These are phyloP conservation scores for Volucella inflata DNA, from an alignment of 2,888 invertebrate genomes.

Conservation along the genomic window DNA sequence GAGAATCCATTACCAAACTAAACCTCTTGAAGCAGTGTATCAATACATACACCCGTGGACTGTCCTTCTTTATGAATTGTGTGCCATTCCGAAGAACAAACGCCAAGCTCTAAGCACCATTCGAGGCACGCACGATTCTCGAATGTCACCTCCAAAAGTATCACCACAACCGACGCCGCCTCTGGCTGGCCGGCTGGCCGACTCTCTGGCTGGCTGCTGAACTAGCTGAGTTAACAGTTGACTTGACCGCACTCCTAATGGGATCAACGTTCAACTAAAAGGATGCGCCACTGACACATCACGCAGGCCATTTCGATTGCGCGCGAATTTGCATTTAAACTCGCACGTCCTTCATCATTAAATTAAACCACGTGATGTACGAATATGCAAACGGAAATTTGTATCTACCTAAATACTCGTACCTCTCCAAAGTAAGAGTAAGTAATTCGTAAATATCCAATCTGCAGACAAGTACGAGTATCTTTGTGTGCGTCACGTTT, in stretches of 20 bases:
- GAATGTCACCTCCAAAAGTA: slow-evolving; percentile 26
- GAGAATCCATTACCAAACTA: slow-evolving; percentile 44
- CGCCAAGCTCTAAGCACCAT: slow-evolving; percentile 4
- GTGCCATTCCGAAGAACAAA: slow-evolving; percentile 51
- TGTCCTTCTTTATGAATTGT: background rate
- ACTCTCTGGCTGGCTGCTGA: no score
- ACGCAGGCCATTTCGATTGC: slow-evolving; percentile 64
- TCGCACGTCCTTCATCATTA: slow-evolving; percentile 72
- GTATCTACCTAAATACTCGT: slow-evolving; percentile 8
- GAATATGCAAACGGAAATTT: slow-evolving; percentile 20
- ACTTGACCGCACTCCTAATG: slow-evolving; percentile 42
- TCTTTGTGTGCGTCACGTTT: slow-evolving; percentile 27
- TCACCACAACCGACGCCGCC: no score
- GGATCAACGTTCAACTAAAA: slow-evolving; percentile 50
- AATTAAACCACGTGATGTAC: slow-evolving; percentile 65
- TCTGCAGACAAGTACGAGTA: background rate
- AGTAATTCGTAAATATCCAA: no score
- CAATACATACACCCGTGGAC: background rate
- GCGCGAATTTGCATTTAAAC: slow-evolving; percentile 71
- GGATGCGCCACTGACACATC: slow-evolving; percentile 58
- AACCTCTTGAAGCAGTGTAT: no score
- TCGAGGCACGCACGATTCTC: slow-evolving; percentile 16
- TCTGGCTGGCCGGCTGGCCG: background rate
- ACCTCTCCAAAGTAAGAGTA: background rate
- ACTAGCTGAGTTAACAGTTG: no score